A percentile compares a stretch with the other conserved stretches of the same genome.
phyloP scores from a whole-genome alignment of 2,113 vertebrate genomes.

The Myotis lucifugus region DNA sequence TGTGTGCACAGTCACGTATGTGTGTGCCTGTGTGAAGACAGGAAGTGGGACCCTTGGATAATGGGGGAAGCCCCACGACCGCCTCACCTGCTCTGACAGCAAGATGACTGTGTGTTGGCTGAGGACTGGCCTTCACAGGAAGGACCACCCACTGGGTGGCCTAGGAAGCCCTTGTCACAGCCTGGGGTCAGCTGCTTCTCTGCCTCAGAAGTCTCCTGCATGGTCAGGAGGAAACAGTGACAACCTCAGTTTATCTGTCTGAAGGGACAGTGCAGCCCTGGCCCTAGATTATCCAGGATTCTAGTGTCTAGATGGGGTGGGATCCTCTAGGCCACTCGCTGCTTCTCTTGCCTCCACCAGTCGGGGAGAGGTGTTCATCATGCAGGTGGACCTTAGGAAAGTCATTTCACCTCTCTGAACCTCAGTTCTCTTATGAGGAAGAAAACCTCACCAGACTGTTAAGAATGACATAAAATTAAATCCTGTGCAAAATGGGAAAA shows the following conservation, averaged over 20 bases:
- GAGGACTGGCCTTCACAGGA: background rate
- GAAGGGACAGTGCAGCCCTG: background rate
- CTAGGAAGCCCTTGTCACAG: background rate
- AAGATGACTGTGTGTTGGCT: background rate
- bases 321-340: background rate
- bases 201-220: background rate
- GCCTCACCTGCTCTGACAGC: background rate
- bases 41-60: background rate
- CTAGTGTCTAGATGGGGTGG: background rate
- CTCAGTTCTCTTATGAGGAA: background rate
- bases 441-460: background rate
- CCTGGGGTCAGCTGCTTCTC: background rate
- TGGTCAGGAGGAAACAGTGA: background rate
- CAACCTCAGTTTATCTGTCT: background rate
- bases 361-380: background rate
- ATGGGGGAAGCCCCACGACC: background rate
- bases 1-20: background rate
- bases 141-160: background rate
- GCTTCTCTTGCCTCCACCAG: background rate
- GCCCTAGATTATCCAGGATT: background rate
- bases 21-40: background rate
- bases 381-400: background rate
- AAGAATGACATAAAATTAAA: background rate
- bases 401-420: background rate
- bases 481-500: background rate